Evolutionary conservation across 2,113 vertebrate species (phyloP), one percentile per base, ranked within the genome.

Genomic region (Elanus axillaris): DNA sequence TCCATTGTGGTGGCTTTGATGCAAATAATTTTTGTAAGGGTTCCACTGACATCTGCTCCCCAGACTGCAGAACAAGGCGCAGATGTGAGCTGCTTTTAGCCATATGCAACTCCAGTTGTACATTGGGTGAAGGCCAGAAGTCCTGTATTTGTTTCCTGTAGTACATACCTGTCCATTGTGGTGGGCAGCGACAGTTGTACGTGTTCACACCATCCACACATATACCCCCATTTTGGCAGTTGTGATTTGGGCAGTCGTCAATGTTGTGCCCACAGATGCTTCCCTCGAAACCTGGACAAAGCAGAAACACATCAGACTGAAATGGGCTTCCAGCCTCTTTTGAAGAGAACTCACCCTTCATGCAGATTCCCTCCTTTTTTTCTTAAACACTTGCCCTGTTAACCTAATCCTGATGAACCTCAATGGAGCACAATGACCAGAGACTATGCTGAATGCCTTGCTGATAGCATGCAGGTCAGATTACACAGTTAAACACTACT

Each of bases 201-300:
- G 99, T 99, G 89, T 99, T 99, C 71, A 99, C 99, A 4, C 99
- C 99, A 0, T 99, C 99, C 98, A 99, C 99, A 8, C 99, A 99
- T 11, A 98, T 98, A 2, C 99, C 99, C 47, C 99, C 99, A 10
- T 99, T 99, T 53, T 99, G 98, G 92, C 99, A 99, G 76, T 98
- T 98, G 95, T 99, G 99, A 59, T 98, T 98, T 0, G 99, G 99
- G 78, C 99, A 99, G 98, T 99, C 99, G 1, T 99, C 99, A 3
- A 99, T 98, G 58, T 99, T 99, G 92, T 97, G 97, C 88, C 99
- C 99, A 60, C 99, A 99, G 97, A 99, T 98, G 8, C 81, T 98
- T 19, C 99, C 99, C 92, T 99, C 99, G 53, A 99, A 99, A 83
- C 99, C 99, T 99, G 96, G 42, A 36, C 5, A 48, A 58, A 84